These are phyloP conservation scores for Nannoperca obscura DNA, from an alignment of 2,797 vertebrate species.

Conservation along the genomic window DNA sequence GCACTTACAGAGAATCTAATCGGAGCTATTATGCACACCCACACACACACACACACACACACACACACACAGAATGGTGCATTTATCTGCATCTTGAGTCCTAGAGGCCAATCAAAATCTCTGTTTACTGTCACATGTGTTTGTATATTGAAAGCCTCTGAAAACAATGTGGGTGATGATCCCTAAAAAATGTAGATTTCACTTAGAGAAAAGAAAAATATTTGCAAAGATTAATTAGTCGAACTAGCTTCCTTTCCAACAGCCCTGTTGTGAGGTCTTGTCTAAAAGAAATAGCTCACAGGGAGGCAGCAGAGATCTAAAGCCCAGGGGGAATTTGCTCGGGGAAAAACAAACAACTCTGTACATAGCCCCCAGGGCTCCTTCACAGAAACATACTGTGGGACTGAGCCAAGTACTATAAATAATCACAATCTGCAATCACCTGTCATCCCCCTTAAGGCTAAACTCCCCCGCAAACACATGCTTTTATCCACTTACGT, in stretches of 20 bases:
- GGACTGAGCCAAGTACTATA: slow-evolving; percentile 39
- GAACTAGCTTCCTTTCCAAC: slow-evolving; percentile 33
- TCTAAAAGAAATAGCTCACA: slow-evolving; percentile 44
- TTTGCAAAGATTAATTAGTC: slow-evolving; percentile 63
- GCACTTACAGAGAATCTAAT: slow-evolving; percentile 78
- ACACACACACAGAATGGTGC: slow-evolving; percentile 27
- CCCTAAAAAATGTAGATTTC: slow-evolving; percentile 47
- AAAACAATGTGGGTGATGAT: slow-evolving; percentile 56
- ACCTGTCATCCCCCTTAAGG: slow-evolving; percentile 56
- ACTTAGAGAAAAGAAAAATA: slow-evolving; percentile 49
- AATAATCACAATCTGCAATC: slow-evolving; percentile 54
- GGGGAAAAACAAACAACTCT: slow-evolving; percentile 47
- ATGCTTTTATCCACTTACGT: slow-evolving; percentile 62
- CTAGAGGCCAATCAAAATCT: slow-evolving; percentile 41
- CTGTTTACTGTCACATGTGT: slow-evolving; percentile 46
- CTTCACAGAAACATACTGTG: slow-evolving; percentile 51
- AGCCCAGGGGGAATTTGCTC: slow-evolving; percentile 38
- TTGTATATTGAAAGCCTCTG: slow-evolving; percentile 47
- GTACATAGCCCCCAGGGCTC: slow-evolving; percentile 37
- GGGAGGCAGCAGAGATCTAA: slow-evolving; percentile 30
- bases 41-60: slow-evolving; percentile 52
- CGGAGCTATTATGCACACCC: slow-evolving; percentile 76
- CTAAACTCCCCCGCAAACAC: slow-evolving; percentile 63
- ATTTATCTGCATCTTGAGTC: slow-evolving; percentile 31
- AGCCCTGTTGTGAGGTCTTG: slow-evolving; percentile 33